Conservation (phyloP, 2,888 invertebrate species). For the Steinernema carpocapsae region DNA sequence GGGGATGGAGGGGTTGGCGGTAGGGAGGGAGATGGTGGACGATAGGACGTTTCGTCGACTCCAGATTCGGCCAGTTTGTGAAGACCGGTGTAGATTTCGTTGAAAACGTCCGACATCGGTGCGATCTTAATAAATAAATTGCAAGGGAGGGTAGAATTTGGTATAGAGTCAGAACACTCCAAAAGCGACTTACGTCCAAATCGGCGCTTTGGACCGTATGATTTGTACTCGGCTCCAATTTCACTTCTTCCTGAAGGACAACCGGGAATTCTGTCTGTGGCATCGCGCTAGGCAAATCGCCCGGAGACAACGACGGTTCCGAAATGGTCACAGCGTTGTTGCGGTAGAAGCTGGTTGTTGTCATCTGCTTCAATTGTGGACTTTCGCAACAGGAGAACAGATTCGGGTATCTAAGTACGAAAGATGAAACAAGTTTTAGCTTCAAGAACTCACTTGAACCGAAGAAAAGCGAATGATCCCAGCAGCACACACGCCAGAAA, state of each 20-base stretch:
- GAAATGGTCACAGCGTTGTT: constrained; percentile 21
- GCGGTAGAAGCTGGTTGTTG: constrained; percentile 40
- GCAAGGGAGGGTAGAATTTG: no score
- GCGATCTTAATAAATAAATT: not conserved
- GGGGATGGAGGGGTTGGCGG: constrained; percentile 12
- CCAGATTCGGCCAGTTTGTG: constrained; percentile 25
- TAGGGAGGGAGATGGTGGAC: not conserved
- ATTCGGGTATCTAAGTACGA: constrained; percentile 4
- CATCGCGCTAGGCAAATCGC: not conserved
- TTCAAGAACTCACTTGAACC: constrained; percentile 9
- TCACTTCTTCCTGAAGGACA: not conserved
- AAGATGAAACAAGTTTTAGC: no score
- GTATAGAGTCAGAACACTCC: no score
- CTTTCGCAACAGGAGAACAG: constrained; percentile 39
- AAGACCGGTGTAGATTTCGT: constrained; percentile 39
- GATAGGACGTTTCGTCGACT: not conserved
- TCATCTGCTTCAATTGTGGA: constrained; percentile 41
- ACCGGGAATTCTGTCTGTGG: not conserved
- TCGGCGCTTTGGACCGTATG: not conserved
- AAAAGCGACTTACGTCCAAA: not conserved
- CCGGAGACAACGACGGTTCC: constrained; percentile 13
- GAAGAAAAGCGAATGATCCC: constrained; percentile 13
- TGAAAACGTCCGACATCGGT: constrained; percentile 36
- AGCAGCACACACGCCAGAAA: constrained; percentile 15
- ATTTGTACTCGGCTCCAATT: not conserved